A percentile compares a stretch with the other conserved stretches of the same genome.
phyloP scores from a whole-genome alignment of 1,140 invertebrate species.

The Sarcophaga peregrina region DNA sequence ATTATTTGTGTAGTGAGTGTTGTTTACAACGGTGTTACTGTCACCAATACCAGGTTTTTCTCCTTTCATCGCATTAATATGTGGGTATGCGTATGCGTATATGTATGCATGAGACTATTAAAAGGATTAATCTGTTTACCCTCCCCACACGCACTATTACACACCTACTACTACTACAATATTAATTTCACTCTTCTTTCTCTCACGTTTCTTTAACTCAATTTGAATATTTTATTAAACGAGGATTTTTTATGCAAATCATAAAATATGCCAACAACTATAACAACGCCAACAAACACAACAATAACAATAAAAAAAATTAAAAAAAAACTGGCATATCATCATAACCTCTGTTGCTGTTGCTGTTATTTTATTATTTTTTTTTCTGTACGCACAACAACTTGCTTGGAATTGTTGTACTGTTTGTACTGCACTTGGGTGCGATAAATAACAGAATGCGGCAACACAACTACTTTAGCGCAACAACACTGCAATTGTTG shows the following conservation, averaged over 20 bases:
- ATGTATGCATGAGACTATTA: neutral
- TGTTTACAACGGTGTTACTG: conserved; percentile 15
- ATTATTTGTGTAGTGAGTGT: neutral
- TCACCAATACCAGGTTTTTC: neutral
- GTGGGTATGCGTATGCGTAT: no score
- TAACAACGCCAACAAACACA: no score
- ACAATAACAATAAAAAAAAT: neutral
- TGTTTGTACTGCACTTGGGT: neutral
- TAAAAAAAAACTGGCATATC: neutral
- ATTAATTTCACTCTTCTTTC: neutral
- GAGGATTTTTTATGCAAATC: conserved; percentile 2
- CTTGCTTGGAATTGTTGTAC: no score
- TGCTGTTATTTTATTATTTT: neutral
- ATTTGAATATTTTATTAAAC: conserved; percentile 3
- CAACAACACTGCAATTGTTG: conserved; percentile 12
- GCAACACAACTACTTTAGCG: neutral
- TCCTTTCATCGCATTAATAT: neutral
- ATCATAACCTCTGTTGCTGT: neutral
- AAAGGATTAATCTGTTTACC: conserved; percentile 17
- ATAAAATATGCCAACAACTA: conserved; percentile 14
- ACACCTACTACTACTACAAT: neutral
- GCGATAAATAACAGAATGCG: neutral
- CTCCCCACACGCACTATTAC: neutral
- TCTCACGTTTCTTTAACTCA: neutral
- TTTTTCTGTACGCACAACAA: no score